Evolutionary conservation across 2,888 invertebrate species (phyloP).

Genomic region (Apodemia zela): DNA sequence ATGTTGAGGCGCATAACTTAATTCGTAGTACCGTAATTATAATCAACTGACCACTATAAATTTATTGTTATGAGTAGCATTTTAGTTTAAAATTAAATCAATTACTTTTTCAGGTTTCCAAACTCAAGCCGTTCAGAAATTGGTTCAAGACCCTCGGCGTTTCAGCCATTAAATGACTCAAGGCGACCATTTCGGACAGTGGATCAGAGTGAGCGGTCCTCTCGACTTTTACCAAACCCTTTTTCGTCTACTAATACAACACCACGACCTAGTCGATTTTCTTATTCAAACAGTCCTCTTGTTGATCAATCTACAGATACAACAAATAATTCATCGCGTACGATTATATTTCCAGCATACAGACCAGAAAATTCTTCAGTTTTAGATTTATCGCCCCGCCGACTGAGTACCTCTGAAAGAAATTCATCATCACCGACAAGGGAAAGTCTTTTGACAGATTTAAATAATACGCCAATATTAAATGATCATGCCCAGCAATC

Average conservation of each 20-base stretch:
- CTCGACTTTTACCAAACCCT: constrained; percentile 62
- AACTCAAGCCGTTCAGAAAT: constrained; percentile 47
- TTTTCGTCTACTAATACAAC: constrained; percentile 53
- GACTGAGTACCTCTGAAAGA: constrained; percentile 26
- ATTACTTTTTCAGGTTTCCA: constrained; percentile 42
- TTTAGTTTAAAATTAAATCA: too few relatives aligned
- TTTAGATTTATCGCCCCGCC: constrained; percentile 30
- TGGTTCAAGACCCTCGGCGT: constrained; percentile 65
- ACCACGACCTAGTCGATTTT: constrained; percentile 41
- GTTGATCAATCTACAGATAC: constrained; percentile 35
- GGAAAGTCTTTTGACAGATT: constrained; percentile 9
- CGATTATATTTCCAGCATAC: constrained; percentile 61
- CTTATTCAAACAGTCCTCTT: constrained; percentile 37
- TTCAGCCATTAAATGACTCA: constrained; percentile 56
- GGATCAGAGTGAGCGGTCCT: constrained; percentile 52
- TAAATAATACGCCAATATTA: constrained; percentile 19
- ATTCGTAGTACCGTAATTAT: too few relatives aligned
- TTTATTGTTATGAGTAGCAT: too few relatives aligned
- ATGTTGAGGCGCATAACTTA: too few relatives aligned
- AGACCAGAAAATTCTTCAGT: constrained; percentile 42
- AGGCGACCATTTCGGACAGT: constrained; percentile 50
- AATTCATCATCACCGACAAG: constrained; percentile 19
- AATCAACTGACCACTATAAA: too few relatives aligned
- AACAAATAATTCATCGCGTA: constrained; percentile 53
- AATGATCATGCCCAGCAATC: constrained; percentile 22